Evolutionary conservation across 2,797 vertebrate species (phyloP), one percentile per base, ranked within the genome.

Genomic region (Eulemur coronatus): DNA sequence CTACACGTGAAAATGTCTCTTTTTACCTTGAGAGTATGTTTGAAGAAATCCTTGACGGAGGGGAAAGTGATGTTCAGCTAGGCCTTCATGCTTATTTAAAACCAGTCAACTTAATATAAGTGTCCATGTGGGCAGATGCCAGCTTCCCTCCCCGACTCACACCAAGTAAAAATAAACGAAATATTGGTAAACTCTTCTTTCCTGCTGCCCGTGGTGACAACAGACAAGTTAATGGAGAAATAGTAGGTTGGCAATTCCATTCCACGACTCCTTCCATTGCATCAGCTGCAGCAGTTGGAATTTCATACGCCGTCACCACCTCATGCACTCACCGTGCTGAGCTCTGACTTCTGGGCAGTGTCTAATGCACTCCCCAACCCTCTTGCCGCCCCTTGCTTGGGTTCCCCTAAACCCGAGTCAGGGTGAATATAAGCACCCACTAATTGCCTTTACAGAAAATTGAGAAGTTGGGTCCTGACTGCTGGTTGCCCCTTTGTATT

Each of bases 121-220:
- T 50, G 18, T 67, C 12, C 33, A 3, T 33, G 33, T 3, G 46
- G 20, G 41, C 43, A 63, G 65, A 75, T 4, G 8, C 55, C 35
- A 84, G 41, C 69, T 84, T 80, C 38, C n/a, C 35, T 72, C 6
- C 20, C n/a, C 30, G 4, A 33, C 14, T n/a, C 41, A 86, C 14
- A 72, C 43, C 28, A 89, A 67, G 55, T 87, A 50, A 95, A 85
- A 78, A 61, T 76, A 94, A 76, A 88, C 14, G 33, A 70, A 89
- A 67, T 82, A 84, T 30, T 20, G 28, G 65, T 22, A 15, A 46
- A 67, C 4, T 67, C 65, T 72, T 50, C 28, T 92, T 89, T 93
- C 50, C 33, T 81, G 0, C 35, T 61, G 76, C 30, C 18, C 13
- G 12, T 69, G 33, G 55, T 63, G 69, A 70, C 33, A 92, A 18